Base-by-base conservation (phyloP, 2,113 vertebrate species). In the Mastomys coucha region DNA sequence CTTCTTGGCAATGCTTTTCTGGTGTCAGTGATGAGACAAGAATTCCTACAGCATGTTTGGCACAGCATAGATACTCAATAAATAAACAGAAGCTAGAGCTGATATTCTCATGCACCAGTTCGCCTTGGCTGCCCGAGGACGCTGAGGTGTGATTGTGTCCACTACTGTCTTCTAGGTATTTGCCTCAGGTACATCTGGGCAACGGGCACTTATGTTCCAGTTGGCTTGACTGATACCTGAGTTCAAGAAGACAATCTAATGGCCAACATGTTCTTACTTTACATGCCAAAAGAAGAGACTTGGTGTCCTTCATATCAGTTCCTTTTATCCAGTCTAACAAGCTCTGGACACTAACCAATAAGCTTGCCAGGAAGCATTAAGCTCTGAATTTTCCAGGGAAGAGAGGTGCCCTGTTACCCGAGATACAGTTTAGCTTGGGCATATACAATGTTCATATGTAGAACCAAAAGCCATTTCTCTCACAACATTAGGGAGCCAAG, bases 321-420 rank as follows among this genome's bases (percentile, higher is more conserved):
- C 53, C 6, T 5, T 96, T 89, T 39, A 80, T 67, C 31, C 26
- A 86, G 51, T 95, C 73, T 84, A 94, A 58, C 36, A 72, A 78
- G 82, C 77, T n/a, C 72, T 82, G n/a, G 14, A 4, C 14, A 53
- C 14, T 75, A 86, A 49, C 31, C 91, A 97, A 28, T 75, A 95
- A 96, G n/a, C 91, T 73, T 91, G n/a, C 75, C 76, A 89, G 77
- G 14, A 33, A 91, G 84, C 7, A 24, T 90, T 95, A 97, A 20
- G n/a, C 36, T 95, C 80, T 77, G 31, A 94, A 91, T 86, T 95
- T 93, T 13, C 80, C 86, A 75, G 63, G 17, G 14, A 86, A 91
- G 31, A 51, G n/a, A 31, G 60, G 4, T 76, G 70, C 36, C 22
- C 89, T n/a, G 36, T 77, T 93, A 91, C 58, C 12, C 56, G 39